Evolutionary conservation across 2,113 vertebrate species (phyloP).

Genomic region (Panthera leo): DNA sequence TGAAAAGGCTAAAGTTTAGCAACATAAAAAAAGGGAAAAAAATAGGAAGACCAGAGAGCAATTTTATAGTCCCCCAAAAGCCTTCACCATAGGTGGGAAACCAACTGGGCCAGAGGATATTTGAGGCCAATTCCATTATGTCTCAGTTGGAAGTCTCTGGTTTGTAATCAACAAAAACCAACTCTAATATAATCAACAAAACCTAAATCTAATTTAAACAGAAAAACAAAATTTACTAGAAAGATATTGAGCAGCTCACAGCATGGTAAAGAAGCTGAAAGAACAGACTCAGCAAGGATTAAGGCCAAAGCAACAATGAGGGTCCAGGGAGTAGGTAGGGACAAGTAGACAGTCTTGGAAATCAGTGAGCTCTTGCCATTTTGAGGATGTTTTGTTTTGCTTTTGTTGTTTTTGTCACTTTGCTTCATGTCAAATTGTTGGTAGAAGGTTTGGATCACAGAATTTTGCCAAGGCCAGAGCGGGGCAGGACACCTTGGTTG

Average conservation of each 20-base stretch:
- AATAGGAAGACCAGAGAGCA: neutral
- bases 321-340: neutral
- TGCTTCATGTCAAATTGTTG: neutral
- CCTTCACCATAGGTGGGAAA: neutral
- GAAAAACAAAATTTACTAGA: constrained; percentile 4
- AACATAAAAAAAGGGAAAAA: neutral
- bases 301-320: neutral
- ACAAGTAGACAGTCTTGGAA: neutral
- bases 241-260: neutral
- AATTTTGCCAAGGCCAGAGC: neutral
- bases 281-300: neutral
- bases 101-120: neutral
- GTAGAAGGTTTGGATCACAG: neutral
- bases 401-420: neutral
- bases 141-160: neutral
- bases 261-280: neutral
- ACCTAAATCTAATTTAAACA: neutral
- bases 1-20: neutral
- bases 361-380: neutral
- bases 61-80: neutral
- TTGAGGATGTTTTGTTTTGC: neutral
- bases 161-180: constrained; percentile 6
- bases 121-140: neutral
- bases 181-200: neutral
- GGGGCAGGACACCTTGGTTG: neutral